phyloP scores from a whole-genome alignment of 2,888 invertebrate species.

The Cabera pusaria region DNA sequence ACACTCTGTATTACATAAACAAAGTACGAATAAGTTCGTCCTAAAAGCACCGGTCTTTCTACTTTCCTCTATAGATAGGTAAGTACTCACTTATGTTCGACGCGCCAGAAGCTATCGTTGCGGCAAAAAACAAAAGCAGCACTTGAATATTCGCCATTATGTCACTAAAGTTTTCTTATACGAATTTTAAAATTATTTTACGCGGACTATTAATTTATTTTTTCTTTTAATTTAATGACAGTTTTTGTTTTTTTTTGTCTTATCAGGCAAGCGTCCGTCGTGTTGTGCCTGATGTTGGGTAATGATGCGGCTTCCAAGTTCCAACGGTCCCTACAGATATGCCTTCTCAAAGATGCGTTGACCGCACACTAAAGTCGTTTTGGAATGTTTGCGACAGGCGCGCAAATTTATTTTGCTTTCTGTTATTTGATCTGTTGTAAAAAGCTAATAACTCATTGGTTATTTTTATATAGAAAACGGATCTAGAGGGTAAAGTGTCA shows the following conservation, averaged over 20 bases:
- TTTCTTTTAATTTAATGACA: constrained; percentile 8
- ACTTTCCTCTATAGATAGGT: constrained; percentile 66
- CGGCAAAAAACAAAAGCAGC: constrained; percentile 56
- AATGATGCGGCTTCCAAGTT: constrained; percentile 49
- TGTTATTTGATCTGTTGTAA: too few relatives aligned
- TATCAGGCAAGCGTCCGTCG: constrained; percentile 51
- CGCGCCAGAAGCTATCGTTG: constrained; percentile 55
- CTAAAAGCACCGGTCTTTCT: constrained; percentile 52
- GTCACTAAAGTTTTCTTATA: constrained; percentile 17
- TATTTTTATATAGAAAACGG: too few relatives aligned
- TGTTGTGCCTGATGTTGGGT: constrained; percentile 55
- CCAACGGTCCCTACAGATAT: constrained; percentile 33
- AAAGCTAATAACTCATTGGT: too few relatives aligned
- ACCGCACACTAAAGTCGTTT: constrained; percentile 39
- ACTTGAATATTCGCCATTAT: constrained; percentile 61
- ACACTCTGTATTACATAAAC: too few relatives aligned
- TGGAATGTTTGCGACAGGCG: constrained; percentile 10
- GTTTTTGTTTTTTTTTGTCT: constrained; percentile 28
- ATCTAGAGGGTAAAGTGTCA: too few relatives aligned
- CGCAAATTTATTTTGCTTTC: constrained; percentile 14
- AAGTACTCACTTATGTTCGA: constrained; percentile 75
- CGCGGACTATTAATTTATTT: constrained; percentile 1
- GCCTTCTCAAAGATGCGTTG: constrained; percentile 53
- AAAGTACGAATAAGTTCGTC: too few relatives aligned
- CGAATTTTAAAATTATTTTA: constrained; percentile 15